These are phyloP conservation scores for Drosophila pseudoobscura DNA, from an alignment of 1,140 invertebrate species.

Conservation along the genomic window DNA sequence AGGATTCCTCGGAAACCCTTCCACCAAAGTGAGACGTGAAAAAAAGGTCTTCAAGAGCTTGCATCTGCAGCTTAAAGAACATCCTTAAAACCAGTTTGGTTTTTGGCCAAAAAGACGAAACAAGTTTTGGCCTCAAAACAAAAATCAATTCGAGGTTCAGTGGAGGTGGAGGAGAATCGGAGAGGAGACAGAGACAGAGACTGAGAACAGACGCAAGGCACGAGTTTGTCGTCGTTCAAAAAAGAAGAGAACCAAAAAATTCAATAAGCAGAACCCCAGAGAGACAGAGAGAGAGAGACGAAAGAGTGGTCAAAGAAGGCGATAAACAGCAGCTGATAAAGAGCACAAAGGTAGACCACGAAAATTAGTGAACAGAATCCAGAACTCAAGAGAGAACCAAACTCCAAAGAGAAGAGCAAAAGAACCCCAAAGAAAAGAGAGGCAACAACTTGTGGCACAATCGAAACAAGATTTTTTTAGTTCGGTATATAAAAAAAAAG, in stretches of 20 bases:
- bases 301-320: conserved; percentile 24
- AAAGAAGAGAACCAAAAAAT: conserved; percentile 47
- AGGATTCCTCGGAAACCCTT: conserved; percentile 7
- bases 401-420: conserved; percentile 6
- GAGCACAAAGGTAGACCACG: conserved; percentile 56
- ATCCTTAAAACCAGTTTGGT: conserved; percentile 70
- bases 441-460: conserved; percentile 74
- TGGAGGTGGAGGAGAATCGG: conserved; percentile 1
- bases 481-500: conserved; percentile 10
- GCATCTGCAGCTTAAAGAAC: conserved; percentile 30
- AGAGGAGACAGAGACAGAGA: conserved; percentile 15
- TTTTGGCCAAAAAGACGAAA: conserved; percentile 54
- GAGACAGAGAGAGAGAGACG: neutral
- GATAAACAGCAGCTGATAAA: conserved; percentile 79
- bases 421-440: conserved; percentile 15
- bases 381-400: conserved; percentile 28
- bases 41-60: conserved; percentile 37
- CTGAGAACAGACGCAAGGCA: conserved; percentile 42
- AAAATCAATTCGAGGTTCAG: conserved; percentile 62
- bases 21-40: conserved; percentile 58
- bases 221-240: conserved; percentile 51
- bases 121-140: conserved; percentile 65
- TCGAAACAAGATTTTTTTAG: conserved; percentile 47
- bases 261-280: conserved; percentile 46
- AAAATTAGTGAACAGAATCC: conserved; percentile 64